Conservation (phyloP, 1,140 invertebrate genomes). For the Nasonia longicornis region DNA sequence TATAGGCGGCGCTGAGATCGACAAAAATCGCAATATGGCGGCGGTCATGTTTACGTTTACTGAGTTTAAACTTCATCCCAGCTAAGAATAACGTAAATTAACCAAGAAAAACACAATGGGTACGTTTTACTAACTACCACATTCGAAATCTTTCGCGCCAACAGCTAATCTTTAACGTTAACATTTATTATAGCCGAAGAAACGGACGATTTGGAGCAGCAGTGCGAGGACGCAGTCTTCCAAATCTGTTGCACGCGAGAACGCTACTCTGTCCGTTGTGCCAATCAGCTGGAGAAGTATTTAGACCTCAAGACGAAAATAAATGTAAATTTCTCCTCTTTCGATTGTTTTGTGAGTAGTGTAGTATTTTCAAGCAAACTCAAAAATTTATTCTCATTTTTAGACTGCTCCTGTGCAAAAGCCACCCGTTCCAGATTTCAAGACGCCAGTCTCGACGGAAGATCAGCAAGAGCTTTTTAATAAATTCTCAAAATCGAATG, state of each 20-base stretch:
- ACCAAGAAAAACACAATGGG: neutral
- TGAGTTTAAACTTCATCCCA: neutral
- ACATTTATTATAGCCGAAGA: conserved; percentile 17
- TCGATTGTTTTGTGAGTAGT: neutral
- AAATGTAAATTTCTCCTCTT: conserved; percentile 46
- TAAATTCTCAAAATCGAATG: conserved; percentile 18
- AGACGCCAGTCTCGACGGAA: conserved; percentile 41
- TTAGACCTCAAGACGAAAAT: conserved; percentile 53
- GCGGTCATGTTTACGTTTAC: no score
- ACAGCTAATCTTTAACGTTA: neutral
- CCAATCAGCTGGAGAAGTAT: conserved; percentile 51
- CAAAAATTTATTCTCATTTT: conserved; percentile 4
- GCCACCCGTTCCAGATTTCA: neutral
- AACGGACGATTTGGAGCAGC: conserved; percentile 51
- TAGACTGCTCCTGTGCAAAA: conserved; percentile 1
- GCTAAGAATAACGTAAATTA: neutral
- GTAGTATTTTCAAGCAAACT: conserved; percentile 16
- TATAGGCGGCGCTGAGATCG: no score
- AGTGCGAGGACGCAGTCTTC: conserved; percentile 58
- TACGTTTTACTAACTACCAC: neutral
- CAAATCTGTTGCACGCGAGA: conserved; percentile 57
- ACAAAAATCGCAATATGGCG: no score
- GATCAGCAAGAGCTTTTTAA: conserved; percentile 40
- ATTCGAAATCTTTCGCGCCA: neutral
- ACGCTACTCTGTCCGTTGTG: conserved; percentile 54